Conservation (phyloP, 1,140 invertebrate species). For the Drosophila sproati region DNA sequence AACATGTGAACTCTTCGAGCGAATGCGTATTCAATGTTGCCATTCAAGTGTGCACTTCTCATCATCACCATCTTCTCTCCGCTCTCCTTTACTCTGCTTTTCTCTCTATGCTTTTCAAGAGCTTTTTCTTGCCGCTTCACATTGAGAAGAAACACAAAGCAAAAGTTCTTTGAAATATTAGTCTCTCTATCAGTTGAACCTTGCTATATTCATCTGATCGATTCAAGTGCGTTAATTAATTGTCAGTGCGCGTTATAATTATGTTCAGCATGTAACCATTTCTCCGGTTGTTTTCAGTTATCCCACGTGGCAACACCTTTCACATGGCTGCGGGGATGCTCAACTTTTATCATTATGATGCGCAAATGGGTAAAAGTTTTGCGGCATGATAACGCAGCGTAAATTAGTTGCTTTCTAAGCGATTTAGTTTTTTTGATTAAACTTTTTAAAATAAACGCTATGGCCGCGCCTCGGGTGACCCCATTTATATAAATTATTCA, state of each 20-base stretch:
- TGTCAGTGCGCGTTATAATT: conserved; percentile 35
- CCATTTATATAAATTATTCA: conserved; percentile 18
- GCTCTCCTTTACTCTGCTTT: neutral
- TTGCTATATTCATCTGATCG: conserved; percentile 33
- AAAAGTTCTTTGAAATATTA: conserved; percentile 21
- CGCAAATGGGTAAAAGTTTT: conserved; percentile 77
- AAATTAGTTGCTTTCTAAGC: conserved; percentile 80
- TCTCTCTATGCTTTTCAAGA: neutral
- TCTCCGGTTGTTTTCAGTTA: neutral
- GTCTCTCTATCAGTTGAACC: conserved; percentile 3
- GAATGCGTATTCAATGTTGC: conserved; percentile 67
- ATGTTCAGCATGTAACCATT: conserved; percentile 21
- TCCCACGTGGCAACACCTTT: conserved; percentile 18
- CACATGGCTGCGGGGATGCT: conserved; percentile 42
- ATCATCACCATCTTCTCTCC: neutral
- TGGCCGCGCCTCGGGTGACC: conserved; percentile 46
- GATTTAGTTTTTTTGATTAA: conserved; percentile 80
- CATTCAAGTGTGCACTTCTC: conserved; percentile 53
- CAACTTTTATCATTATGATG: conserved; percentile 82
- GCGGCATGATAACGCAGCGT: conserved; percentile 41
- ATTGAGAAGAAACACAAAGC: neutral
- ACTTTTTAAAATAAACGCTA: conserved; percentile 75
- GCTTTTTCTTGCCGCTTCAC: conserved; percentile 19
- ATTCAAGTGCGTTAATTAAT: conserved; percentile 49
- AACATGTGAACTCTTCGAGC: conserved; percentile 67